phyloP scores from a whole-genome alignment of 2,888 invertebrate species.

The Nebria salina region DNA sequence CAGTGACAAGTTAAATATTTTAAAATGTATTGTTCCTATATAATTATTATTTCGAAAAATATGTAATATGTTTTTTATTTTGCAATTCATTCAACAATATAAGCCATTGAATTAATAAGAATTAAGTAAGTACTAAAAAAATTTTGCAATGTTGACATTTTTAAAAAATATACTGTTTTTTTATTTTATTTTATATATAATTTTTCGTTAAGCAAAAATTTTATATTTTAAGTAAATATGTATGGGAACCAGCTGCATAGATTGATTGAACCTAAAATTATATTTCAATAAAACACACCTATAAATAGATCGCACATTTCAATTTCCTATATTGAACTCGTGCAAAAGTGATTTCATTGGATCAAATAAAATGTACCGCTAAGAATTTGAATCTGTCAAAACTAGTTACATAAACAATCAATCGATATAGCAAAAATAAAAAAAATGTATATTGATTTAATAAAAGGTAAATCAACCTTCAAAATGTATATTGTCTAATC shows the following conservation, averaged over 20 bases:
- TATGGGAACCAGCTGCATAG: neutral
- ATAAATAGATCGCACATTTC: neutral
- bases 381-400: neutral
- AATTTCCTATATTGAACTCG: neutral
- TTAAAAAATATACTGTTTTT: too few relatives aligned
- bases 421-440: neutral
- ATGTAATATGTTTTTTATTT: too few relatives aligned
- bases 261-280: neutral
- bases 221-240: neutral
- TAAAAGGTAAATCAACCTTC: constrained; percentile 35
- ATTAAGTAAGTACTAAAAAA: too few relatives aligned
- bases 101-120: too few relatives aligned
- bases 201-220: neutral
- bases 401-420: neutral
- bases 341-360: neutral
- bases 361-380: neutral
- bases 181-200: too few relatives aligned
- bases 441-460: neutral
- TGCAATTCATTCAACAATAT: too few relatives aligned
- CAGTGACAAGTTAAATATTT: neutral
- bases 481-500: constrained; percentile 3
- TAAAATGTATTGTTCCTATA: too few relatives aligned
- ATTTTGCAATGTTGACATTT: too few relatives aligned
- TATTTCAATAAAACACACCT: neutral
- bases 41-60: too few relatives aligned